These are phyloP conservation scores for Alligator mississippiensis DNA, from an alignment of 2,113 vertebrate species.

Conservation along the genomic window DNA sequence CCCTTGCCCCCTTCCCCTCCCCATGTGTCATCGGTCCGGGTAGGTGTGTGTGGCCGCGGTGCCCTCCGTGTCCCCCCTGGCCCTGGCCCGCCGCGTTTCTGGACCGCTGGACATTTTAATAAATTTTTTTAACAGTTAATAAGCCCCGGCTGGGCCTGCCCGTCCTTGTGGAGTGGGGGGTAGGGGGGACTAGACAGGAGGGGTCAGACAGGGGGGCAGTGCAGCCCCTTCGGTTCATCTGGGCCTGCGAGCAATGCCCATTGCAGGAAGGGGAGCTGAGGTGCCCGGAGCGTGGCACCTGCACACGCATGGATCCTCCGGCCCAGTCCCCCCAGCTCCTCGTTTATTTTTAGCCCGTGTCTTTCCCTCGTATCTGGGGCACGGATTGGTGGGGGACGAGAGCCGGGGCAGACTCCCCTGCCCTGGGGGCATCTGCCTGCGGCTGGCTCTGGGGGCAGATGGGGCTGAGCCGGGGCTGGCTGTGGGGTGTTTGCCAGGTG, in stretches of 20 bases:
- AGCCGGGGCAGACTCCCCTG: no score
- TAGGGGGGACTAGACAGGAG: accelerated
- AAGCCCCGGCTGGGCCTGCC: neutral
- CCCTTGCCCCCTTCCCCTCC: neutral
- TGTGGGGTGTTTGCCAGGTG: no score
- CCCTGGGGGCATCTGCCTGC: no score
- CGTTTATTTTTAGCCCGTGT: no score
- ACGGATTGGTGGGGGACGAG: no score
- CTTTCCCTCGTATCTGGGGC: no score
- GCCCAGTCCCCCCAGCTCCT: neutral
- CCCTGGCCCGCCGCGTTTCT: conserved; percentile 63
- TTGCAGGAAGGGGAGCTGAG: neutral
- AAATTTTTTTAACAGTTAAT: conserved; percentile 83
- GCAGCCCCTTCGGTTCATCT: neutral
- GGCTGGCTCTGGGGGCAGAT: no score
- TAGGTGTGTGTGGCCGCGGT: conserved; percentile 51
- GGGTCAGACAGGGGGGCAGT: neutral
- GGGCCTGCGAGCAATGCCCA: conserved; percentile 23
- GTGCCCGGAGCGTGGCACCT: neutral
- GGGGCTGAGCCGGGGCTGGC: no score
- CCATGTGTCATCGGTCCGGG: conserved; percentile 20
- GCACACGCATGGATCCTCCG: accelerated
- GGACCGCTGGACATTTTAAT: conserved; percentile 85
- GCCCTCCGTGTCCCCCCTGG: neutral
- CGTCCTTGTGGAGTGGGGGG: neutral